These are phyloP conservation scores for Bovichtus variegatus DNA, from an alignment of 2,797 vertebrate species.

Conservation along the genomic window DNA sequence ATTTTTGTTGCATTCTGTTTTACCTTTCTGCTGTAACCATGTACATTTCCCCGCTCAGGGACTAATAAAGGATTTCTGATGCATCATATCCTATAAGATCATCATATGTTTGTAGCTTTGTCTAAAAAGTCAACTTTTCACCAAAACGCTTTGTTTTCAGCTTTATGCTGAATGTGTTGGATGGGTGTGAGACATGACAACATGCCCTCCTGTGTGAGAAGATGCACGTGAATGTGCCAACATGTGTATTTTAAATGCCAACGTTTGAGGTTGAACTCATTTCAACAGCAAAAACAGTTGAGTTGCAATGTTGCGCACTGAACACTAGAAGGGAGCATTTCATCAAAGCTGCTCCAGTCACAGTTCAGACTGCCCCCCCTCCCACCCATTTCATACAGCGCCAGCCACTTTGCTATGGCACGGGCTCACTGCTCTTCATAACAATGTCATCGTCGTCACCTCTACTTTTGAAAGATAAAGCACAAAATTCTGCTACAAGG, in stretches of 20 bases:
- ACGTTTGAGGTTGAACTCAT: neutral
- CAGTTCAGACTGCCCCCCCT: neutral
- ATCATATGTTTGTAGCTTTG: too few relatives aligned
- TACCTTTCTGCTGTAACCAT: too few relatives aligned
- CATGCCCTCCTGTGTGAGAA: neutral
- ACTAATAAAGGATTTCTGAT: too few relatives aligned
- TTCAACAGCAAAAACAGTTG: neutral
- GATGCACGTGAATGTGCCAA: neutral
- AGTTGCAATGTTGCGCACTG: conserved; percentile 34
- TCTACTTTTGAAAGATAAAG: neutral
- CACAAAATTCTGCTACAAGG: neutral
- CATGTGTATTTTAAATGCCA: neutral
- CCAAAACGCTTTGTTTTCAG: too few relatives aligned
- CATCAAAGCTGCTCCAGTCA: conserved; percentile 29
- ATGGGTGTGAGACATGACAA: neutral
- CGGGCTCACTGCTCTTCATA: neutral
- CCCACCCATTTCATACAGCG: neutral
- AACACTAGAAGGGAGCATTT: conserved; percentile 63
- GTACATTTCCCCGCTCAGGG: too few relatives aligned
- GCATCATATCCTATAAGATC: too few relatives aligned
- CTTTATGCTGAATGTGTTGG: neutral
- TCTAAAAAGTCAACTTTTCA: too few relatives aligned
- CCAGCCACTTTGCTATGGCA: neutral
- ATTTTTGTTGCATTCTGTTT: too few relatives aligned
- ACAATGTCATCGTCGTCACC: neutral